Evolutionary conservation across 2,888 invertebrate species (phyloP), one percentile per base, ranked within the genome.

Genomic region (Leptinotarsa tumamoca): DNA sequence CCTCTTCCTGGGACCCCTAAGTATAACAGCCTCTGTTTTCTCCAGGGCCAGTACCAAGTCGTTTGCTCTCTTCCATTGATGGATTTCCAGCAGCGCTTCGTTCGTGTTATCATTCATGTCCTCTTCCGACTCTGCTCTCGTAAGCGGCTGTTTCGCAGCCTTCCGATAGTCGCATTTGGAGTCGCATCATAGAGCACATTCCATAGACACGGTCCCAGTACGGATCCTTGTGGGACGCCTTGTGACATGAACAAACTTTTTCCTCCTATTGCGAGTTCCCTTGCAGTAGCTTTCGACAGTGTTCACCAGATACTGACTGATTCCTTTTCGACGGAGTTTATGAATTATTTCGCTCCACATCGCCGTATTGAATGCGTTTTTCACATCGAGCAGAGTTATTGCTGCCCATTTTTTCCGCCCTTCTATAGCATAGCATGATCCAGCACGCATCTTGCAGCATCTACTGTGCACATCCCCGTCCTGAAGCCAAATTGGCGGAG

Each of bases 61-160:
- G 2, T 43, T 10, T 13, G 43, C 13, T 43, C 0, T 13, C 43
- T 3, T 43, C 43, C 43, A 43, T 43, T 43, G 43, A 13, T 43
- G 10, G 3, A 43, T 43, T 10, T 43, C 10, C 0, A 43, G 10
- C 10, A 13, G 27, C 33, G 10, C 15, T 61, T 15, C 75, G 71
- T 21, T 21, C 21, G 21, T 21, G 21, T 21, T 21, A 21, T 21
- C 21, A 21, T 73, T 18, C 75, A 75, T 76, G 4, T 71, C 33
- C 1, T 27, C 49, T 4, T 56, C 50, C 3, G 17, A 49, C 15
- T n/a, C 14, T 13, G 73, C 75, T 27, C 14, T 69, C 14, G 49
- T 68, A 79, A 4, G 61, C 73, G 7, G 73, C 14, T 4, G 68
- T 18, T 15, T 23, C 5, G n/a, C 23, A 61, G 15, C 43, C 68